These are phyloP conservation scores for Butastur rufipennis DNA, from an alignment of 2,113 vertebrate species.

Conservation along the genomic window DNA sequence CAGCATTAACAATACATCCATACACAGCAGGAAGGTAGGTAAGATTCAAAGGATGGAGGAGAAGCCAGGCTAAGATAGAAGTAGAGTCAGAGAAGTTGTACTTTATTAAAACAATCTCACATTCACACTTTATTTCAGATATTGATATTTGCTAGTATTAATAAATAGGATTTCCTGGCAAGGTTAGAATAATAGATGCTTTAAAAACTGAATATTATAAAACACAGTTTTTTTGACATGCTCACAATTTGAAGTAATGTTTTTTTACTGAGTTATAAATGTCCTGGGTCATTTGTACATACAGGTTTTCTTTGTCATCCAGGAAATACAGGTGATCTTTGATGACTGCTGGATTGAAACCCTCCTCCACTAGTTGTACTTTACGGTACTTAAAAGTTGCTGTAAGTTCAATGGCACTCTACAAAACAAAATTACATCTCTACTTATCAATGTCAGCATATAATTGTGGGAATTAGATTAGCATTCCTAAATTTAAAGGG, in stretches of 20 bases:
- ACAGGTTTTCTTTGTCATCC: slow-evolving; percentile 75
- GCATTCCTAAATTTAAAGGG: not conserved
- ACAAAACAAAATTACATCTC: slow-evolving; percentile 4
- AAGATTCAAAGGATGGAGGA: not conserved
- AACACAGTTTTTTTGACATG: not conserved
- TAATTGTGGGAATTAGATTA: not conserved
- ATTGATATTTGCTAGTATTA: not conserved
- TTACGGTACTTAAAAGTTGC: slow-evolving; percentile 86
- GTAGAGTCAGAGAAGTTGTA: not conserved
- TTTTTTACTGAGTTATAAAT: slow-evolving; percentile 71
- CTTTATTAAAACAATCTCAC: not conserved
- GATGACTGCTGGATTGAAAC: slow-evolving; percentile 76
- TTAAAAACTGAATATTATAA: not conserved
- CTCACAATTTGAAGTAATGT: slow-evolving; percentile 57
- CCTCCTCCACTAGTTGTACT: slow-evolving; percentile 77
- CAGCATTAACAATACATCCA: not conserved
- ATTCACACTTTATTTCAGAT: not conserved
- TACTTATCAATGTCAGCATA: not conserved
- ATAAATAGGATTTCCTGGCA: not conserved
- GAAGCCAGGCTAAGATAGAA: not conserved
- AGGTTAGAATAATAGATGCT: not conserved
- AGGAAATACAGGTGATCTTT: slow-evolving; percentile 78
- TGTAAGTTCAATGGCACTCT: slow-evolving; percentile 74
- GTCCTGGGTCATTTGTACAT: slow-evolving; percentile 79
- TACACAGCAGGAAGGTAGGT: not conserved